phyloP scores from a whole-genome alignment of 2,797 vertebrate species.

The Sebastes cheni region DNA sequence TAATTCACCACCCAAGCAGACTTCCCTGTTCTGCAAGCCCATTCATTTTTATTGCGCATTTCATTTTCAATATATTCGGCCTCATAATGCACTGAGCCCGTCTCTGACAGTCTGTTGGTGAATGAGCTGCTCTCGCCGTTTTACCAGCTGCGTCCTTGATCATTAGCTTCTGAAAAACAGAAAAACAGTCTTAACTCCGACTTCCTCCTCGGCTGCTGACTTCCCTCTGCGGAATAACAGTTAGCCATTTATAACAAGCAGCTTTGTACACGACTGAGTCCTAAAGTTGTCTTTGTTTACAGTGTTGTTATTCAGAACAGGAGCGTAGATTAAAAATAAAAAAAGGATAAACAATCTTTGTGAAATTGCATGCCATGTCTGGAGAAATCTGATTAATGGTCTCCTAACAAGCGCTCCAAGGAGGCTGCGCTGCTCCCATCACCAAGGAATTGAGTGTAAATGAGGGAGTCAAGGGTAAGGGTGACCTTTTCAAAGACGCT shows the following conservation, averaged over 20 bases:
- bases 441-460: constrained; percentile 14
- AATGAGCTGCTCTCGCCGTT: background rate
- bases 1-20: background rate
- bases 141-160: background rate
- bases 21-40: background rate
- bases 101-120: background rate
- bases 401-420: constrained; percentile 43
- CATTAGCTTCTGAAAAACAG: background rate
- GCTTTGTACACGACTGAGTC: background rate
- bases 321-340: background rate
- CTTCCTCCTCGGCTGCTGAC: background rate
- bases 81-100: background rate
- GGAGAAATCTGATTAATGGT: constrained; percentile 52
- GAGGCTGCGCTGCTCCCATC: constrained; percentile 20
- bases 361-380: constrained; percentile 35
- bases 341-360: constrained; percentile 15
- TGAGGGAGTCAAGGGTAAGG: constrained; percentile 43
- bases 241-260: background rate
- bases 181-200: background rate
- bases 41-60: background rate
- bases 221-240: background rate
- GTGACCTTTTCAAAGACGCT: constrained; percentile 55
- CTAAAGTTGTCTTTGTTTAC: constrained; percentile 10
- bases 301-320: constrained; percentile 2
- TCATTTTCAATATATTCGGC: constrained; percentile 1